A percentile compares a stretch with the other conserved stretches of the same genome.
phyloP scores from a whole-genome alignment of 2,113 vertebrate species.

The Crotophaga sulcirostris region DNA sequence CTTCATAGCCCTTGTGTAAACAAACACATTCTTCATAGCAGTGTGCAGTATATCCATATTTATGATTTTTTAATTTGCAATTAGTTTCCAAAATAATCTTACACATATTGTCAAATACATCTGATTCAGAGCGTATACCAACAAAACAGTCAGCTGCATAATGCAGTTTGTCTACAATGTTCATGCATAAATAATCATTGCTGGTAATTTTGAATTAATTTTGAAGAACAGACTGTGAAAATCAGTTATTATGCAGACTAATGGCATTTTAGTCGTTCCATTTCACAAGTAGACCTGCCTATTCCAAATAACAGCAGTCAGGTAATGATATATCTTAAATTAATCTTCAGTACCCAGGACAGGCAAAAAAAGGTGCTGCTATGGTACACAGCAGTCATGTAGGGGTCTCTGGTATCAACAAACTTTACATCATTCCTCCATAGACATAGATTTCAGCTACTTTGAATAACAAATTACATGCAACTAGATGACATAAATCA shows the following conservation, averaged over 20 bases:
- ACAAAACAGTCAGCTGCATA: neutral
- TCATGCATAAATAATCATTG: slow-evolving; percentile 23
- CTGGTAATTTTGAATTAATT: slow-evolving; percentile 25
- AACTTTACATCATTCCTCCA: neutral
- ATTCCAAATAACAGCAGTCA: neutral
- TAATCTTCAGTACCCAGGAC: neutral
- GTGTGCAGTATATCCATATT: neutral
- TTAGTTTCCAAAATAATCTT: slow-evolving; percentile 45
- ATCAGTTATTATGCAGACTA: neutral
- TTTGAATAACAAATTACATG: neutral
- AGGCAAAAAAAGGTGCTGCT: neutral
- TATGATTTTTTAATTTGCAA: slow-evolving; percentile 35
- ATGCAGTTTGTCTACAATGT: neutral
- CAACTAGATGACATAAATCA: neutral
- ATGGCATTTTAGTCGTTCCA: neutral
- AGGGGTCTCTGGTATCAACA: neutral
- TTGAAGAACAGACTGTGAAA: slow-evolving; percentile 2
- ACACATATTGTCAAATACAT: slow-evolving; percentile 13
- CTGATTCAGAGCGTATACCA: slow-evolving; percentile 26
- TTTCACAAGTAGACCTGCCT: neutral
- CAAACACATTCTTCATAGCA: neutral
- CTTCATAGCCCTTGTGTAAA: neutral
- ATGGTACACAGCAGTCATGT: neutral
- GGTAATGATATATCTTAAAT: neutral
- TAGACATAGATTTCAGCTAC: neutral